phyloP scores from a whole-genome alignment of 1,140 invertebrate species.

The Octopus bimaculoides region DNA sequence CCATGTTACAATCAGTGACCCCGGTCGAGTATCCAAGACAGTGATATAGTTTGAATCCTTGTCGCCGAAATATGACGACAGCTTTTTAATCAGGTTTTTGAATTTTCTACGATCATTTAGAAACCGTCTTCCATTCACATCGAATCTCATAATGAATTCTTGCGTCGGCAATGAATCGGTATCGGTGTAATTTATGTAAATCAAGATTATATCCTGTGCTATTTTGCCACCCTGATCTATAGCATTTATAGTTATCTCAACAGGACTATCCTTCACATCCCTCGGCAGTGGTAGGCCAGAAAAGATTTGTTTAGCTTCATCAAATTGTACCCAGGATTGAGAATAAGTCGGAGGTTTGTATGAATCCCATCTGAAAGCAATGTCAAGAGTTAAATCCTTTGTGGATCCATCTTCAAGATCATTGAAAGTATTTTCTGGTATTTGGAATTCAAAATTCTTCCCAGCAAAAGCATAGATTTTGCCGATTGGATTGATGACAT shows the following conservation, averaged over 20 bases:
- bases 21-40: constrained; percentile 20
- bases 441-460: constrained; percentile 19
- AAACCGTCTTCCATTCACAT: constrained; percentile 20
- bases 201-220: constrained; percentile 20
- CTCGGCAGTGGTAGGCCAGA: constrained; percentile 12
- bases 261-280: constrained; percentile 6
- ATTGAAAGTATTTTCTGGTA: constrained; percentile 28
- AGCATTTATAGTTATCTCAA: constrained; percentile 18
- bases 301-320: constrained; percentile 13
- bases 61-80: constrained; percentile 23
- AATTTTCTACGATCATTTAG: constrained; percentile 21
- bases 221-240: constrained; percentile 17
- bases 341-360: neutral
- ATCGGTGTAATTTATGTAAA: constrained; percentile 18
- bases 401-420: constrained; percentile 30
- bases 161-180: constrained; percentile 20
- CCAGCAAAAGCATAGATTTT: constrained; percentile 16
- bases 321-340: constrained; percentile 26
- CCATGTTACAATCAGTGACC: constrained; percentile 31
- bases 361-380: constrained; percentile 15
- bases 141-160: constrained; percentile 24
- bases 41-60: constrained; percentile 14
- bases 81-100: constrained; percentile 15
- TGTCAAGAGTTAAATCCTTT: constrained; percentile 12
- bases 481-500: constrained; percentile 19